A percentile compares a stretch with the other conserved stretches of the same genome.
Evolutionary conservation across 30 jellyfish, hydroid and myxozoan genomes (phyloP).

Genomic region (Pseudorhiza aurosa): DNA sequence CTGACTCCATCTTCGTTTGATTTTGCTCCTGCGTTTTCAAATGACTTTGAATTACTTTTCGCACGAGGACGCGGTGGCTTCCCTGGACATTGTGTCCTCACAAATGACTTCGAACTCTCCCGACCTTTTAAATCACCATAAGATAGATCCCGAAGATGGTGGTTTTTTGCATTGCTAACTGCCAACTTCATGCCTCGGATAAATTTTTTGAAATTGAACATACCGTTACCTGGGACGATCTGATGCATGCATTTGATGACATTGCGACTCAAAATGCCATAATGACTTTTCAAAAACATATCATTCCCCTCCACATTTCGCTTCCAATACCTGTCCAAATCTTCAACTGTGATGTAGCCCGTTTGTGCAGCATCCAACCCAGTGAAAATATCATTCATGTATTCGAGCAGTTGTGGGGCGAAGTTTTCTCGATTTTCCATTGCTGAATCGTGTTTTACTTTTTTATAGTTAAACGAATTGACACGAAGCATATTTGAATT

Average conservation of each 20-base stretch:
- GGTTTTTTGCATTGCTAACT: constrained; percentile 39
- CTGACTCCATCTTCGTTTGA: not conserved
- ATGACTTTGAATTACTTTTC: not conserved
- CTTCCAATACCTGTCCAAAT: constrained; percentile 46
- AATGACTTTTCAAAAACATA: constrained; percentile 35
- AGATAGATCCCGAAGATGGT: constrained; percentile 16
- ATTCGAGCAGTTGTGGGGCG: constrained; percentile 47
- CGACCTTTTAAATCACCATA: not conserved
- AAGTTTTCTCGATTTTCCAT: constrained; percentile 12
- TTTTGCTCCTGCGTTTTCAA: not conserved
- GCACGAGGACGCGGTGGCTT: not conserved
- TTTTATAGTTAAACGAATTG: constrained; percentile 13
- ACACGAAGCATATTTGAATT: constrained; percentile 44
- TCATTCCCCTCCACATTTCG: constrained; percentile 22
- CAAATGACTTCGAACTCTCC: constrained; percentile 20
- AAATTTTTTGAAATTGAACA: constrained; percentile 27
- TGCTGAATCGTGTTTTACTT: not conserved
- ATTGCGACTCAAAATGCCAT: constrained; percentile 23
- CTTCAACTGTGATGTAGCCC: constrained; percentile 36
- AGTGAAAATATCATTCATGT: constrained; percentile 50
- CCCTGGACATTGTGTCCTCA: not conserved
- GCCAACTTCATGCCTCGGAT: constrained; percentile 64
- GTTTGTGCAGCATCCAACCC: constrained; percentile 34
- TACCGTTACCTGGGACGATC: constrained; percentile 28
- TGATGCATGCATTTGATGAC: constrained; percentile 19